Conservation (phyloP, 2,888 invertebrate species). For the Tenodera sinensis region DNA sequence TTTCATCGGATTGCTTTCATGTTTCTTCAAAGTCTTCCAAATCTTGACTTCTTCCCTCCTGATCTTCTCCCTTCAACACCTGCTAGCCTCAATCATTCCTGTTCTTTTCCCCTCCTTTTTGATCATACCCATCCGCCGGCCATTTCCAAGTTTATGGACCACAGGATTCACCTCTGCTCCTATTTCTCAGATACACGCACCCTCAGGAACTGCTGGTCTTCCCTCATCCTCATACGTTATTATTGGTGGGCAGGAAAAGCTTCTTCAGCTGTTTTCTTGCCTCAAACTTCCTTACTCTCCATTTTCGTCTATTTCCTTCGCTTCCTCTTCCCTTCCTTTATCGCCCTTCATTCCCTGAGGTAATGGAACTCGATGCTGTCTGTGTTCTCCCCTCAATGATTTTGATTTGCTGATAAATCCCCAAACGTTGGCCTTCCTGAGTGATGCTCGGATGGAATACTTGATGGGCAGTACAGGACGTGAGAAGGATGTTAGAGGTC, state of each 20-base stretch:
- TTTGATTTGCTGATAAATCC: conserved; percentile 18
- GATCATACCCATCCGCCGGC: conserved; percentile 4
- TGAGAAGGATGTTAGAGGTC: neutral
- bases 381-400: conserved; percentile 15
- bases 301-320: neutral
- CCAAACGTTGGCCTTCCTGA: conserved; percentile 5
- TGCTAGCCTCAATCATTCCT: neutral
- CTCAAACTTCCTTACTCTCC: neutral
- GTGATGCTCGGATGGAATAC: conserved; percentile 13
- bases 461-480: neutral
- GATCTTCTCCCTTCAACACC: neutral
- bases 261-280: conserved; percentile 15
- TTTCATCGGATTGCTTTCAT: neutral
- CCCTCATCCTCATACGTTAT: conserved; percentile 8
- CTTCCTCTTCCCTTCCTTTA: neutral
- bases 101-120: neutral
- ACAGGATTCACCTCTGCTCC: neutral
- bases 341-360: neutral
- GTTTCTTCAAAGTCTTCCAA: neutral
- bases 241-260: conserved; percentile 9
- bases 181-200: neutral
- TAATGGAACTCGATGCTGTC: conserved; percentile 14
- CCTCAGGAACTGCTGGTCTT: neutral
- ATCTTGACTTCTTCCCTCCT: neutral
- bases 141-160: conserved; percentile 14